These are phyloP conservation scores for Chlorops oryzae DNA, from an alignment of 1,140 invertebrate species.

Conservation along the genomic window DNA sequence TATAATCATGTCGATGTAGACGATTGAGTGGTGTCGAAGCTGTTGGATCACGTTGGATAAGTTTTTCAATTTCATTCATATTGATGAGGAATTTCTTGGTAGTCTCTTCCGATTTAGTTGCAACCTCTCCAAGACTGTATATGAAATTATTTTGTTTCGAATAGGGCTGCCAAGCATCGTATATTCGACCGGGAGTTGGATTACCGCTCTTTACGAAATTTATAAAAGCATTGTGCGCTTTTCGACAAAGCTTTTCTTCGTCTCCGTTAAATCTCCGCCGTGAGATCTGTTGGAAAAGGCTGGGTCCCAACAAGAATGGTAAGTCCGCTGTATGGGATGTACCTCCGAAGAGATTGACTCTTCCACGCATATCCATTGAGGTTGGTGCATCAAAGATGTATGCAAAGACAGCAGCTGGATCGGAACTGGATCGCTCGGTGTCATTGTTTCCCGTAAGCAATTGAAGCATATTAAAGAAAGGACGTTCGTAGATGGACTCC, in stretches of 20 bases:
- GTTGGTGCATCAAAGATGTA: conserved; percentile 48
- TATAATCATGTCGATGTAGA: conserved; percentile 30
- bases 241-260: conserved; percentile 55
- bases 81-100: conserved; percentile 6
- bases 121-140: conserved; percentile 42
- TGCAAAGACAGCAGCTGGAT: conserved; percentile 41
- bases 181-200: conserved; percentile 52
- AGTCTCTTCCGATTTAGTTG: no score
- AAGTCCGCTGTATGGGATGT: conserved; percentile 60
- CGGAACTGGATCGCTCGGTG: conserved; percentile 32
- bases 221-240: conserved; percentile 53
- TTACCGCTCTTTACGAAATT: conserved; percentile 59
- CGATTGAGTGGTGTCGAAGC: not conserved
- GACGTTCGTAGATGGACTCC: conserved; percentile 38
- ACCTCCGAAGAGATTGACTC: conserved; percentile 38
- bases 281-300: conserved; percentile 56
- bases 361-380: conserved; percentile 44
- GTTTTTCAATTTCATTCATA: conserved; percentile 25
- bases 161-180: conserved; percentile 56
- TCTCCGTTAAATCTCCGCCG: conserved; percentile 52
- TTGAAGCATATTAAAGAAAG: conserved; percentile 33
- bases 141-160: conserved; percentile 49
- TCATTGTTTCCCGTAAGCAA: conserved; percentile 24
- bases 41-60: conserved; percentile 18
- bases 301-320: conserved; percentile 59